Evolutionary conservation across 2,797 vertebrate genomes (phyloP).

Genomic region (Distichodus sexfasciatus): DNA sequence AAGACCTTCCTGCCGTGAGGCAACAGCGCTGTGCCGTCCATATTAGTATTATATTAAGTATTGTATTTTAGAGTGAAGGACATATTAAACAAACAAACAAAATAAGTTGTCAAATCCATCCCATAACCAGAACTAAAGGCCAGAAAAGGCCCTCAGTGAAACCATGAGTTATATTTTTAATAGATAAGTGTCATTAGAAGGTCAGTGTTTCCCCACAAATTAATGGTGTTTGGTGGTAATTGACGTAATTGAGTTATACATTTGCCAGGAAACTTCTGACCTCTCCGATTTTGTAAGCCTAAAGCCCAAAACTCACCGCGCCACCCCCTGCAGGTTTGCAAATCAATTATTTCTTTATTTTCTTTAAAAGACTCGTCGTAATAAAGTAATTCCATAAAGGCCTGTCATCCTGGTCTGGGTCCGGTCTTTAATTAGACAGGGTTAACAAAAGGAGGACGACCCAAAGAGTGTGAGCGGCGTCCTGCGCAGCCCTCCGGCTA

Average conservation of each 20-base stretch:
- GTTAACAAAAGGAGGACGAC: conserved; percentile 67
- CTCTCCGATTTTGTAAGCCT: conserved; percentile 16
- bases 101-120: too few species aligned
- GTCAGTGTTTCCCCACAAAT: too few species aligned
- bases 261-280: conserved; percentile 1
- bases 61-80: too few species aligned
- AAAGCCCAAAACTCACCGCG: conserved; percentile 25
- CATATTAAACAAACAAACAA: too few species aligned
- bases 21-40: too few species aligned
- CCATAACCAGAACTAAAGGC: too few species aligned
- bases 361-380: conserved; percentile 48
- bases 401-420: conserved; percentile 56
- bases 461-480: conserved; percentile 46
- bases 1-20: too few species aligned
- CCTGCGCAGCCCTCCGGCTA: conserved; percentile 45
- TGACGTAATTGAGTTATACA: conserved; percentile 34
- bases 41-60: too few species aligned
- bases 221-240: too few species aligned
- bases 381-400: conserved; percentile 53
- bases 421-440: conserved; percentile 72
- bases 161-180: too few species aligned
- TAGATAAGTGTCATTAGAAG: too few species aligned
- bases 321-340: conserved; percentile 45
- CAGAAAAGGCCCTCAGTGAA: too few species aligned
- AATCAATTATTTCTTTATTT: conserved; percentile 57